Evolutionary conservation across 2,113 vertebrate species (phyloP).

Genomic region (Xenopus borealis): DNA sequence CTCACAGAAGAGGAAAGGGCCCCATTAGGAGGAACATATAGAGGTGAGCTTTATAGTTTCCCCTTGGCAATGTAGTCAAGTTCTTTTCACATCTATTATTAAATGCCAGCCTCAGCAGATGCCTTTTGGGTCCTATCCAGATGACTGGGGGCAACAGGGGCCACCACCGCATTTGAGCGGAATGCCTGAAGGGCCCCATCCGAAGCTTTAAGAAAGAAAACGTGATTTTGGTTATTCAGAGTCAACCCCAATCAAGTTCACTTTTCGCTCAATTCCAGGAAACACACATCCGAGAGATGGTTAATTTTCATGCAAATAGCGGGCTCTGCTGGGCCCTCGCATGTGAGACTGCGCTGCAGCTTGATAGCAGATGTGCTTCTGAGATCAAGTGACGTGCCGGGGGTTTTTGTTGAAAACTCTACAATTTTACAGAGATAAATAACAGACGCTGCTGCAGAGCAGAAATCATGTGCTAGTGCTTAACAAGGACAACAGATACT

Average conservation of each 20-base stretch:
- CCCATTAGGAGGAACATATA: neutral
- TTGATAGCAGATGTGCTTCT: neutral
- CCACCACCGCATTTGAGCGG: neutral
- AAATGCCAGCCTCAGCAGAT: neutral
- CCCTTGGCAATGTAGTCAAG: neutral
- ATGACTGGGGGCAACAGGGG: neutral
- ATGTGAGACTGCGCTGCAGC: neutral
- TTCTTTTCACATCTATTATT: neutral
- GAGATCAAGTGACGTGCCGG: neutral
- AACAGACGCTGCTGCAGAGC: neutral
- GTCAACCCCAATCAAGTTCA: neutral
- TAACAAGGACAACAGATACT: slow-evolving; percentile 7
- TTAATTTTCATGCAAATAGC: neutral
- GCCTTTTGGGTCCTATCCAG: neutral
- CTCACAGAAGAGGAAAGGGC: neutral
- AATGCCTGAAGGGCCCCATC: neutral
- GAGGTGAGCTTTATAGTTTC: neutral
- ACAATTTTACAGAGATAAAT: neutral
- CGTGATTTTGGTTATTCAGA: neutral
- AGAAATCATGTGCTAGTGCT: slow-evolving; percentile 14
- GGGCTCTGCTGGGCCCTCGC: neutral
- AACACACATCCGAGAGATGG: neutral
- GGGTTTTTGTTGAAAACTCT: neutral
- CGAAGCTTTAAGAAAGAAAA: neutral
- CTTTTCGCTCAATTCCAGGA: neutral